phyloP scores from a whole-genome alignment of 2,888 invertebrate species.

The Eustalomyia histrio region DNA sequence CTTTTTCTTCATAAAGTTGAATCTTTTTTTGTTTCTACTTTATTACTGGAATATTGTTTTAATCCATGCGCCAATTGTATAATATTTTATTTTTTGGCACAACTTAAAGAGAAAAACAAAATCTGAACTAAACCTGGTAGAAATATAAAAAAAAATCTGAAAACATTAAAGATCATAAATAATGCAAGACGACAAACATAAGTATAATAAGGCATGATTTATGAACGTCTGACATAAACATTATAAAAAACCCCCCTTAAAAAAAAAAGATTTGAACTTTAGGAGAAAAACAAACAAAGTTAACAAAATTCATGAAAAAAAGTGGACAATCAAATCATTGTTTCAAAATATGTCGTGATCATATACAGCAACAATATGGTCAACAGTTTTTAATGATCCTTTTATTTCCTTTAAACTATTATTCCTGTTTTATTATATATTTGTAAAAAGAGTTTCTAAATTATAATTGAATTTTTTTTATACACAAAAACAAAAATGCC shows the following conservation, averaged over 20 bases:
- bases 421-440: too few relatives aligned
- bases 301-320: not conserved
- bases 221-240: slow-evolving; percentile 59
- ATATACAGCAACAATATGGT: not conserved
- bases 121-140: slow-evolving; percentile 26
- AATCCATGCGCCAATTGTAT: slow-evolving; percentile 54
- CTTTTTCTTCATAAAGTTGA: slow-evolving; percentile 2
- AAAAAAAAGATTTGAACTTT: not conserved
- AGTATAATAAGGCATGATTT: slow-evolving; percentile 60
- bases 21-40: slow-evolving; percentile 14
- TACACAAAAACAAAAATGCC: too few relatives aligned
- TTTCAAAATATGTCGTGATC: not conserved
- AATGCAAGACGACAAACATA: slow-evolving; percentile 61
- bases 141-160: slow-evolving; percentile 8
- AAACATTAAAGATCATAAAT: slow-evolving; percentile 56
- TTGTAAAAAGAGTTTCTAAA: too few relatives aligned
- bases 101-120: not conserved
- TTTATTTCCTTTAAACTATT: too few relatives aligned
- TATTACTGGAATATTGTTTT: slow-evolving; percentile 55
- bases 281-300: not conserved
- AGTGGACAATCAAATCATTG: not conserved
- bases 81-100: slow-evolving; percentile 29
- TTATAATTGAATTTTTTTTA: too few relatives aligned
- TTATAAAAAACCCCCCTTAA: slow-evolving; percentile 23
- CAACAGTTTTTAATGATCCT: too few relatives aligned